These are phyloP conservation scores for Phymastichus coffea DNA, from an alignment of 1,140 invertebrate genomes.

Conservation along the genomic window DNA sequence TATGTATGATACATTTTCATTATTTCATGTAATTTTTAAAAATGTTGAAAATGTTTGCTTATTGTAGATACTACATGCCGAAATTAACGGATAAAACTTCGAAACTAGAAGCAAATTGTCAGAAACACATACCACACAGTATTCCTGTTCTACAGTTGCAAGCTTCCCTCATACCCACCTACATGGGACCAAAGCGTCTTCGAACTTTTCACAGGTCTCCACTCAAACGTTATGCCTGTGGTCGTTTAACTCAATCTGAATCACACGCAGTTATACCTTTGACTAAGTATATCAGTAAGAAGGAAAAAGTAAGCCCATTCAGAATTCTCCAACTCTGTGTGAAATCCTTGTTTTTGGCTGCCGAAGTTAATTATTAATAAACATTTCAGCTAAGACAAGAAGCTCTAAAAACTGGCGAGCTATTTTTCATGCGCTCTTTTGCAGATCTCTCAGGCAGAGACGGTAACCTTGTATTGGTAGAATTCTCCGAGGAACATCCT, in stretches of 20 bases:
- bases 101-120: constrained; percentile 76
- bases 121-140: constrained; percentile 92
- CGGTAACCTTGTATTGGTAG: constrained; percentile 89
- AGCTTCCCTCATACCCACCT: constrained; percentile 92
- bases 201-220: constrained; percentile 92
- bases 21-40: too few relatives aligned
- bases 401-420: constrained; percentile 94
- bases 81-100: constrained; percentile 78
- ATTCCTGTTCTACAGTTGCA: constrained; percentile 94
- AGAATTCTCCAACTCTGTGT: background rate
- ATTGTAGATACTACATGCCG: constrained; percentile 83
- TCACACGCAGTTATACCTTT: constrained; percentile 79
- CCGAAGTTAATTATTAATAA: too few relatives aligned
- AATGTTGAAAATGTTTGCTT: too few relatives aligned
- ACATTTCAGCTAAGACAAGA: constrained; percentile 79
- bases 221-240: constrained; percentile 84
- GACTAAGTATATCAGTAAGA: constrained; percentile 89
- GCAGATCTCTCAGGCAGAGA: constrained; percentile 95
- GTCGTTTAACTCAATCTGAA: constrained; percentile 67
- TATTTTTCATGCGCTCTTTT: constrained; percentile 97
- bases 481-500: constrained; percentile 98
- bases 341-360: background rate
- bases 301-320: constrained; percentile 68
- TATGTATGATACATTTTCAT: constrained; percentile 64
- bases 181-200: constrained; percentile 81